A percentile compares a stretch with the other conserved stretches of the same genome.
phyloP scores from a whole-genome alignment of 2,797 vertebrate species.

The Helicolenus hilgendorfi region DNA sequence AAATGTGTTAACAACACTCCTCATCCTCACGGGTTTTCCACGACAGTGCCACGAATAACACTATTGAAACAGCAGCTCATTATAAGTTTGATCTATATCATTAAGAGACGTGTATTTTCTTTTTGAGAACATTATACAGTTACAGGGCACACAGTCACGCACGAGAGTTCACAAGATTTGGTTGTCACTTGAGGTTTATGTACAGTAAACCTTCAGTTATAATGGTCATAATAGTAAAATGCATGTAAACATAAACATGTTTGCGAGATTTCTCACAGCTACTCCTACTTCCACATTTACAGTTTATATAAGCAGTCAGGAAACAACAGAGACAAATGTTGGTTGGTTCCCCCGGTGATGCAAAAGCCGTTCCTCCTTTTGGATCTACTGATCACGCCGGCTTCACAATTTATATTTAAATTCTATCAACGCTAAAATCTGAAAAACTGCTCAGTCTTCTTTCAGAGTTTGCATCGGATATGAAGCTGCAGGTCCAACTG shows the following conservation, averaged over 20 bases:
- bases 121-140: not conserved
- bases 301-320: not conserved
- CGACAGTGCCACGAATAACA: not conserved
- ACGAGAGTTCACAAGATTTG: not conserved
- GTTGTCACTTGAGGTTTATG: not conserved
- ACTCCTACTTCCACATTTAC: not conserved
- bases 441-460: not conserved
- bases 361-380: not conserved
- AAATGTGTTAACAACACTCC: slow-evolving; percentile 41
- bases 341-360: not conserved
- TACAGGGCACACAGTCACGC: not conserved
- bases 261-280: not conserved
- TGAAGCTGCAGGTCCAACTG: not conserved
- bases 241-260: not conserved
- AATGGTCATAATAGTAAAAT: not conserved
- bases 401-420: not conserved
- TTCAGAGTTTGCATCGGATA: not conserved
- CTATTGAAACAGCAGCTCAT: slow-evolving; percentile 37
- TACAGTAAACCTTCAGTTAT: not conserved
- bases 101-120: not conserved
- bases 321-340: not conserved
- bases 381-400: not conserved
- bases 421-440: not conserved
- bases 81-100: not conserved
- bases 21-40: slow-evolving; percentile 16